Evolutionary conservation across 2,888 invertebrate species (phyloP), one percentile per base, ranked within the genome.

Genomic region (Scaptomyza caliginosa): DNA sequence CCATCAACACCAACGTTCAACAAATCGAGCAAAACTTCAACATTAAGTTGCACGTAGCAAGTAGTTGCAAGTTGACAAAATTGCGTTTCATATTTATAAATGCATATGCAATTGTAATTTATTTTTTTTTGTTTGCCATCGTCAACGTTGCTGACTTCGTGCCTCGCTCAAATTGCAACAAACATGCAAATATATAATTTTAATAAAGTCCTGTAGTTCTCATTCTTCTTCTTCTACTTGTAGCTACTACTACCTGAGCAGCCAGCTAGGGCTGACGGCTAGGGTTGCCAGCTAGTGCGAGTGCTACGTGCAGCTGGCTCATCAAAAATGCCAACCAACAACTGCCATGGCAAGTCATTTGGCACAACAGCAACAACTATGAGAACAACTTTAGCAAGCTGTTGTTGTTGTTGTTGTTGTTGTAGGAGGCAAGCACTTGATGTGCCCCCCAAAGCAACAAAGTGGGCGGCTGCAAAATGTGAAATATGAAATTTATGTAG

Each of bases 171-270:
- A 83, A 87, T 87, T 85, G 76, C 80, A 87, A 74, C 83, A 85
- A 83, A 87, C 83, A 83, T 83, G 82, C 82, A 83, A 83, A 83
- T 83, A 83, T 77, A 87, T 77, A 83, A 87, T 82, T 82, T 87
- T 82, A 82, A 83, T 83, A 83, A 79, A 67, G 79, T 82, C 69
- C 57, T 50, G 36, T 46, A 74, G 62, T 48, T 23, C n/a, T 34
- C 7, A 2, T 16, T 16, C 32, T 32, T 7, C 6, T 16, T 16
- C 32, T 32, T 7, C 34, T 30, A 34, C 34, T 34, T n/a, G 4
- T 11, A 30, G 52, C 32, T 11, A 30, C 32, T 7, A 16, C 13
- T 42, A 49, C 57, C 71, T 70, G 28, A 17, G 17, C 30, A 52
- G 43, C 10, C 32, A 42, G 24, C 13, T 58, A 40, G 38, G 45